Conservation (phyloP, 2,888 invertebrate species). For the Cheilosia soror region DNA sequence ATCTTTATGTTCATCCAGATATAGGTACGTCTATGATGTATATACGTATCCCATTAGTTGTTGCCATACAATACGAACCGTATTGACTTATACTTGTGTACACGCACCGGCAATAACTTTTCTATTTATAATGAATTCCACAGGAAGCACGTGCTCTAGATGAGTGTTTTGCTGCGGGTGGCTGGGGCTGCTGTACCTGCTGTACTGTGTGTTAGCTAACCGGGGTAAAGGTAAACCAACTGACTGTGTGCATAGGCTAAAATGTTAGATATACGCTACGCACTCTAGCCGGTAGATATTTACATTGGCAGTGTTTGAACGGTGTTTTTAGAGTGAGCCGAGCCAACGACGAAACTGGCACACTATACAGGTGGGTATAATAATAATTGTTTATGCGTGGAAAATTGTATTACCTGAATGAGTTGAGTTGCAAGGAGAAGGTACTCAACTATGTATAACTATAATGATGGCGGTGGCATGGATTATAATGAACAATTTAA, state of each 20-base stretch:
- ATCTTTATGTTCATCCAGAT: conserved; percentile 40
- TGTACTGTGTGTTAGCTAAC: conserved; percentile 15
- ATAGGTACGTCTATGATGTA: background rate
- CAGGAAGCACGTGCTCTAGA: conserved; percentile 47
- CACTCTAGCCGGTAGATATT: conserved; percentile 60
- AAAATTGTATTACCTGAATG: conserved; percentile 53
- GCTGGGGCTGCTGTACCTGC: background rate
- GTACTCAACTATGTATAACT: background rate
- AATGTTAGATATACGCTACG: conserved; percentile 62
- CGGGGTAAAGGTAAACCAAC: conserved; percentile 48
- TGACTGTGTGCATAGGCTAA: conserved; percentile 53
- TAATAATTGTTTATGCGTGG: conserved; percentile 64
- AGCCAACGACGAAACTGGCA: conserved; percentile 20
- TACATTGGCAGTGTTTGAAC: conserved; percentile 65
- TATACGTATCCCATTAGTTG: conserved; percentile 2
- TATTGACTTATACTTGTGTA: conserved; percentile 60
- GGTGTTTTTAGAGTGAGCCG: conserved; percentile 31
- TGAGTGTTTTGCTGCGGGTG: conserved; percentile 52
- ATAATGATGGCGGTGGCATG: background rate
- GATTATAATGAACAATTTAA: conserved; percentile 16
- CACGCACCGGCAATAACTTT: conserved; percentile 70
- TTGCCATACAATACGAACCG: conserved; percentile 9
- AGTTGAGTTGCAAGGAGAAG: conserved; percentile 4
- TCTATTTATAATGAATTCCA: conserved; percentile 68
- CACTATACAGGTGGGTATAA: conserved; percentile 1